phyloP scores from a whole-genome alignment of 2,888 invertebrate genomes.

The Sphaerophoria rueppellii region DNA sequence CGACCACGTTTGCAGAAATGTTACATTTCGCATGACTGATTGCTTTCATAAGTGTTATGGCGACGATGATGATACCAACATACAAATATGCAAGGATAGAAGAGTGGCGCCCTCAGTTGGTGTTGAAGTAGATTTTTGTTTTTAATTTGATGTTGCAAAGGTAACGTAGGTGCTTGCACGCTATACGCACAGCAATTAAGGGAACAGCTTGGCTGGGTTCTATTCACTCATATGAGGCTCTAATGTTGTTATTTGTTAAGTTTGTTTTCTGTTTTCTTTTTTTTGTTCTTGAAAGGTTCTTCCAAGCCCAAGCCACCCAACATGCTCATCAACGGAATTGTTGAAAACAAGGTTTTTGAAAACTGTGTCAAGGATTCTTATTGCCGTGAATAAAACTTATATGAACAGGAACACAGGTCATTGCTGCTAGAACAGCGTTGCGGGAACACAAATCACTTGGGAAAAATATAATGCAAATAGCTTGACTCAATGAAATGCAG shows the following conservation, averaged over 20 bases:
- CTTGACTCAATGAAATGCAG: no score
- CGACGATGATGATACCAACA: conserved; percentile 1
- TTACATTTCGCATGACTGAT: conserved; percentile 67
- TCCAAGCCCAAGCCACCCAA: not conserved
- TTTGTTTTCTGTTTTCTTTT: conserved; percentile 16
- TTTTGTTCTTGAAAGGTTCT: not conserved
- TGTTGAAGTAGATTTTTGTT: conserved; percentile 20
- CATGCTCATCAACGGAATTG: conserved; percentile 16
- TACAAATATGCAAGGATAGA: not conserved
- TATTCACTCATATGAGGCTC: conserved; percentile 17
- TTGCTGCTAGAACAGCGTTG: conserved; percentile 12
- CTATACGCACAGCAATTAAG: conserved; percentile 31
- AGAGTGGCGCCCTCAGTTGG: conserved; percentile 16
- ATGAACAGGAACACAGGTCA: conserved; percentile 19
- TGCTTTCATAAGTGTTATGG: conserved; percentile 67
- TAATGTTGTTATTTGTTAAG: conserved; percentile 39
- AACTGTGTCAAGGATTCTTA: conserved; percentile 61
- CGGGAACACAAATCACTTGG: not conserved
- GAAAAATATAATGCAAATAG: no score
- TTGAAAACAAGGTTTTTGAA: conserved; percentile 36
- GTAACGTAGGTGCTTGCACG: no score
- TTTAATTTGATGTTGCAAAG: conserved; percentile 22
- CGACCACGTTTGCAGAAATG: conserved; percentile 27
- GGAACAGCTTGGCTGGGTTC: conserved; percentile 21
- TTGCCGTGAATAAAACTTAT: not conserved